These are phyloP conservation scores for Zele albiditarsus DNA, from an alignment of 2,888 invertebrate species.

Conservation along the genomic window DNA sequence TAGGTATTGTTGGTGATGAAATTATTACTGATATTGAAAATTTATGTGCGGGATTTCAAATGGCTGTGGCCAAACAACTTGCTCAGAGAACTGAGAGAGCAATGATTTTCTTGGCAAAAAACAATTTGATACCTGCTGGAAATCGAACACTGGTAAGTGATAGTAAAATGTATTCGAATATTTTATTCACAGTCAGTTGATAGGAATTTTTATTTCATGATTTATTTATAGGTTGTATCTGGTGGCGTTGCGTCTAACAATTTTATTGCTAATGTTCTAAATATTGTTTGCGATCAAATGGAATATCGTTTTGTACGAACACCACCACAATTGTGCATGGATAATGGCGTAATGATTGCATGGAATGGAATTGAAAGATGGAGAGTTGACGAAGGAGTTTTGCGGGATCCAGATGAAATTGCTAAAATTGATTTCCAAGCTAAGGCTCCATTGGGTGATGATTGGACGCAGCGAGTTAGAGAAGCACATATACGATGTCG, in stretches of 20 bases:
- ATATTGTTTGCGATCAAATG: constrained; percentile 79
- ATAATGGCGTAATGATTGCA: constrained; percentile 99
- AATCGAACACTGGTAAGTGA: constrained; percentile 76
- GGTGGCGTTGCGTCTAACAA: constrained; percentile 98
- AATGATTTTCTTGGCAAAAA: constrained; percentile 80
- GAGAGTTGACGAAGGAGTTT: constrained; percentile 73
- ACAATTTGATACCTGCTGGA: constrained; percentile 77
- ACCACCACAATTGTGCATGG: constrained; percentile 90
- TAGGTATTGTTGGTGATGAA: constrained; percentile 78
- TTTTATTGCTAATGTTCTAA: constrained; percentile 82
- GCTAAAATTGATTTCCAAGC: constrained; percentile 78
- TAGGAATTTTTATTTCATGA: constrained; percentile 25
- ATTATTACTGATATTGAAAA: constrained; percentile 85
- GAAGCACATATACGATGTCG: constrained; percentile 76
- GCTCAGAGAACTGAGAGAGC: constrained; percentile 89
- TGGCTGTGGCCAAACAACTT: constrained; percentile 84
- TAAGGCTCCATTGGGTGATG: constrained; percentile 78
- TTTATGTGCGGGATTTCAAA: constrained; percentile 90
- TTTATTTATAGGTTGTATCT: constrained; percentile 82
- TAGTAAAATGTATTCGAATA: constrained; percentile 7
- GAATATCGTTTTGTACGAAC: constrained; percentile 83
- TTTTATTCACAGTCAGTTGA: neutral
- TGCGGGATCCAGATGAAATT: constrained; percentile 72
- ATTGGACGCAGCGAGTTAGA: constrained; percentile 76
- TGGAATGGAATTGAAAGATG: constrained; percentile 96